Evolutionary conservation across 2,113 vertebrate species (phyloP).

Genomic region (Sorex fumeus): DNA sequence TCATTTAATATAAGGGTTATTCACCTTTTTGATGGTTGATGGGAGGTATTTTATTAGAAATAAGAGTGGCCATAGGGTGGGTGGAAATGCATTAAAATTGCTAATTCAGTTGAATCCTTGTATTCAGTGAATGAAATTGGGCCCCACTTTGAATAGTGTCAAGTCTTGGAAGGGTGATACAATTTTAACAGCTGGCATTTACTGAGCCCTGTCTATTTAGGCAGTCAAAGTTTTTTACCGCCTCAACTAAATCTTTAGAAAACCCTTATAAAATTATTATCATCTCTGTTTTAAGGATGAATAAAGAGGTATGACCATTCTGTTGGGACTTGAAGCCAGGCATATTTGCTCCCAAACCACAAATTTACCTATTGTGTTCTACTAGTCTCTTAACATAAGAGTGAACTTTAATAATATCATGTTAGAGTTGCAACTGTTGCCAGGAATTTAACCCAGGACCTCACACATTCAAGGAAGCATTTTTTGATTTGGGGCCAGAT

Average conservation of each 20-base stretch:
- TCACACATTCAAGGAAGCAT: too few species aligned
- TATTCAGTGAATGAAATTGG: constrained; percentile 31
- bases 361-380: neutral
- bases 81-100: constrained; percentile 2
- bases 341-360: constrained; percentile 30
- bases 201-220: neutral
- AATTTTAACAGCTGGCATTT: constrained; percentile 19
- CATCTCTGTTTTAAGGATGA: constrained; percentile 24
- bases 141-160: constrained; percentile 22
- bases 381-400: neutral
- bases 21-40: neutral
- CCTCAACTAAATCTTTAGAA: constrained; percentile 41
- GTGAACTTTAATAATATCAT: neutral
- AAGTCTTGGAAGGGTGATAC: neutral
- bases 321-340: constrained; percentile 22
- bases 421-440: neutral
- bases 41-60: constrained; percentile 10
- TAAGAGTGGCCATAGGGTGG: neutral
- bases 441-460: too few species aligned
- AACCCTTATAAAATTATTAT: constrained; percentile 18
- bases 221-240: constrained; percentile 19
- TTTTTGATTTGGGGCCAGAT: too few species aligned
- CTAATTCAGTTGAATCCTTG: neutral
- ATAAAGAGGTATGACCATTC: neutral
- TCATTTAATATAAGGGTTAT: constrained; percentile 23